Evolutionary conservation across 1,140 invertebrate species (phyloP).

Genomic region (Drosophila watanabei): DNA sequence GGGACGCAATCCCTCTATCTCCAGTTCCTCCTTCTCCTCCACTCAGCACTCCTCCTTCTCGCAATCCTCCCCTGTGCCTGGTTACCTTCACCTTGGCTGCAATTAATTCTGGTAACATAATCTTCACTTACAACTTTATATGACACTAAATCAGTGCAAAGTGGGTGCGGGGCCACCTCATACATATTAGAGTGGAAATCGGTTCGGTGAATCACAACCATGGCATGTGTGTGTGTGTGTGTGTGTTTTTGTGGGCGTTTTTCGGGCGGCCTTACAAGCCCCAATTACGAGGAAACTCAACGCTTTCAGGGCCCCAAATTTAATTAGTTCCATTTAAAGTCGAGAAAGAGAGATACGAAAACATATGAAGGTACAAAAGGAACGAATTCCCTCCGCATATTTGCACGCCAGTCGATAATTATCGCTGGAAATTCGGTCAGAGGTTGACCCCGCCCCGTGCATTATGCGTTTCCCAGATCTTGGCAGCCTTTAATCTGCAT

Average conservation of each 20-base stretch:
- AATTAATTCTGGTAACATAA: slow-evolving; percentile 84
- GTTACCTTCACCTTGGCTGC: slow-evolving; percentile 79
- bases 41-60: not conserved
- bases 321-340: slow-evolving; percentile 83
- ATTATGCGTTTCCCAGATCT: slow-evolving; percentile 13
- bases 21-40: not conserved
- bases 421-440: slow-evolving; percentile 80
- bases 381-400: slow-evolving; percentile 72
- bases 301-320: slow-evolving; percentile 67
- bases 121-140: slow-evolving; percentile 83
- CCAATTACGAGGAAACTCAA: slow-evolving; percentile 69
- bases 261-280: slow-evolving; percentile 44
- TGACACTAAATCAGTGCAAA: slow-evolving; percentile 81
- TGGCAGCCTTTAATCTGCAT: slow-evolving; percentile 62
- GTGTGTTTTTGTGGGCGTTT: slow-evolving; percentile 45
- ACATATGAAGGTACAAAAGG: slow-evolving; percentile 19
- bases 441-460: slow-evolving; percentile 60
- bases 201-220: not conserved
- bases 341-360: slow-evolving; percentile 26
- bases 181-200: slow-evolving; percentile 45
- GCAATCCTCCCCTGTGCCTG: slow-evolving; percentile 25
- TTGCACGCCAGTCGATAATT: slow-evolving; percentile 80
- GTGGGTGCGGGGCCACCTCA: slow-evolving; percentile 14
- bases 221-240: slow-evolving; percentile 9
- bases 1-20: slow-evolving; percentile 37